phyloP scores from a whole-genome alignment of 1,140 invertebrate genomes.

The Adoxophyes honmai region DNA sequence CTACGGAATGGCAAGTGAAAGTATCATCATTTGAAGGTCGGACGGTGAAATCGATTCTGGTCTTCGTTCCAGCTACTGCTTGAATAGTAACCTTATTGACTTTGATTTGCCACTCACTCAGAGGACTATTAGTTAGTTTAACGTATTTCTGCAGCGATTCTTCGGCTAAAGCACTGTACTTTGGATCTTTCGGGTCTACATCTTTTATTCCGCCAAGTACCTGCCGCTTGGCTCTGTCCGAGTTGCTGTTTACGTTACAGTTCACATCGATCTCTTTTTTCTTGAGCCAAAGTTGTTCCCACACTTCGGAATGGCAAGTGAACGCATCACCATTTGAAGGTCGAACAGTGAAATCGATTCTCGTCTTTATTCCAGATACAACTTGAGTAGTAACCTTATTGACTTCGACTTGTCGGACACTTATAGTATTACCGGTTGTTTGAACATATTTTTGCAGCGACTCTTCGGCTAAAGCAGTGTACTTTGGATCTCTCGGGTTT shows the following conservation, averaged over 20 bases:
- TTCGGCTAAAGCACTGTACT: constrained; percentile 33
- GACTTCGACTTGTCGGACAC: constrained; percentile 14
- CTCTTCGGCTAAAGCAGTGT: constrained; percentile 18
- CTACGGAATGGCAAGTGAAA: constrained; percentile 65
- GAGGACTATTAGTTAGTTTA: constrained; percentile 17
- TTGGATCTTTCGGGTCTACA: constrained; percentile 27
- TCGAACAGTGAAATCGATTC: constrained; percentile 19
- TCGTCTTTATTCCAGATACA: constrained; percentile 20
- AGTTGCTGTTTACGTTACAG: no score
- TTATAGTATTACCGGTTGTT: not conserved
- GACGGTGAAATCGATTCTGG: constrained; percentile 22
- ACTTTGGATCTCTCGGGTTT: constrained; percentile 16
- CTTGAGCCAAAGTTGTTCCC: constrained; percentile 29
- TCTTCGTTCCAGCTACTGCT: constrained; percentile 30
- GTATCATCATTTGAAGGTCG: not conserved
- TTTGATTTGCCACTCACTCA: constrained; percentile 29
- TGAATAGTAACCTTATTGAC: constrained; percentile 34
- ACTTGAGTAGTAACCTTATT: constrained; percentile 19
- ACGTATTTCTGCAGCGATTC: constrained; percentile 39
- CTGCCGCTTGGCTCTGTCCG: no score
- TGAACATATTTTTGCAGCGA: constrained; percentile 20
- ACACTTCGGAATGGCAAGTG: constrained; percentile 24
- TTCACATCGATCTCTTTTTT: constrained; percentile 30
- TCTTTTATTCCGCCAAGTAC: constrained; percentile 13
- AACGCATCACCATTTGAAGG: constrained; percentile 14